Percentiles rank a stretch among this genome's conserved stretches.
These are phyloP conservation scores for Nixonia krombeini DNA, from an alignment of 1,140 invertebrate species.

Conservation along the genomic window DNA sequence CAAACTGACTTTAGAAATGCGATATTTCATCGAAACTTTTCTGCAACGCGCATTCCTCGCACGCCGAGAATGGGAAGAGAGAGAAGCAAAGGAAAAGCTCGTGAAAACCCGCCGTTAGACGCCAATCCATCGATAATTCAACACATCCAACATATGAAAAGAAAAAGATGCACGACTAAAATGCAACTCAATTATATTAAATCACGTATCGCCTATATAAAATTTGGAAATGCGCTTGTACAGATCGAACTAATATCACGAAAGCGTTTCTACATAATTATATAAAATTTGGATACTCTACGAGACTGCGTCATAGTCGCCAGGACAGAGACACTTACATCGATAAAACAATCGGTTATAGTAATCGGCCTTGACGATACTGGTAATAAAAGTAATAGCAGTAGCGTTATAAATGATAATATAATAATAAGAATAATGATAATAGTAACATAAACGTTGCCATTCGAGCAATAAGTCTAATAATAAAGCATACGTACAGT, in stretches of 20 bases:
- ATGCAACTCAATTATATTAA: conserved; percentile 40
- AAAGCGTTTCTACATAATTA: conserved; percentile 26
- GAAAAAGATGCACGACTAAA: conserved; percentile 51
- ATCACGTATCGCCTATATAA: conserved; percentile 47
- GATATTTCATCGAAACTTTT: no score
- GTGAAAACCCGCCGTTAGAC: no score
- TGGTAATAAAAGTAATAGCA: no score
- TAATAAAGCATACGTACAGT: conserved; percentile 15
- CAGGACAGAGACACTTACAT: conserved; percentile 5
- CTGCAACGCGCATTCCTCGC: no score
- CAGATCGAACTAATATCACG: conserved; percentile 5
- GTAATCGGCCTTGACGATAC: no score
- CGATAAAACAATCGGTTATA: conserved; percentile 9
- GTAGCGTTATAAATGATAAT: no score
- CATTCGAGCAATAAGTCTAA: conserved; percentile 45
- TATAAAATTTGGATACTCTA: conserved; percentile 23
- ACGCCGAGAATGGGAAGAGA: conserved; percentile 16
- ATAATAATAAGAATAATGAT: no score
- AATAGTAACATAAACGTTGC: conserved; percentile 49
- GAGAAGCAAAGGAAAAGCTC: no score
- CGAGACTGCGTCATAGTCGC: conserved; percentile 2
- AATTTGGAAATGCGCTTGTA: conserved; percentile 46
- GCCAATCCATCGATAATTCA: no score
- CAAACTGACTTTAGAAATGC: not conserved
- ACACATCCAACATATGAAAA: no score